phyloP scores from a whole-genome alignment of 2,797 vertebrate species.

The Myotis pilosus region DNA sequence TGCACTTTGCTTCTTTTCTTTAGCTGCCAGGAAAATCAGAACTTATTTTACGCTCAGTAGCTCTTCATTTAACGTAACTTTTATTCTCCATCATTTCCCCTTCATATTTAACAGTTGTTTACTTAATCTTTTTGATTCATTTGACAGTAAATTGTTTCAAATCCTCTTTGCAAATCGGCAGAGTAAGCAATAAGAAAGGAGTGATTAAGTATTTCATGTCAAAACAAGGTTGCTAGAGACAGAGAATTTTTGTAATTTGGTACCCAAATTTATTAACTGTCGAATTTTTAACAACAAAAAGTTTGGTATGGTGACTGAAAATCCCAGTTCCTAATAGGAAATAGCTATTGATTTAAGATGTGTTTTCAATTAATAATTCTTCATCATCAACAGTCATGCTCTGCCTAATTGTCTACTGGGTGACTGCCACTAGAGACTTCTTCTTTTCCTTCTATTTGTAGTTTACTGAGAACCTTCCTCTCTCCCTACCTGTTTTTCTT shows the following conservation, averaged over 20 bases:
- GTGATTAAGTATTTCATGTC: neutral
- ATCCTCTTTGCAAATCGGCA: neutral
- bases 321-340: constrained; percentile 13
- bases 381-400: neutral
- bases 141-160: constrained; percentile 18
- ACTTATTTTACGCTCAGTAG: neutral
- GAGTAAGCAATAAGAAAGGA: neutral
- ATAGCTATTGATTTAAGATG: neutral
- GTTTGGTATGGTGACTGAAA: neutral
- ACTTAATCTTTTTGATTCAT: neutral
- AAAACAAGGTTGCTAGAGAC: neutral
- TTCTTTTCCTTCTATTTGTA: neutral
- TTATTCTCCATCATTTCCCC: neutral
- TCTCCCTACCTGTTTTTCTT: neutral
- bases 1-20: neutral
- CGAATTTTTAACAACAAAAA: constrained; percentile 12
- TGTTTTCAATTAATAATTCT: neutral
- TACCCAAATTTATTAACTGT: constrained; percentile 12
- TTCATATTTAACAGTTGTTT: neutral
- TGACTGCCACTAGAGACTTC: neutral
- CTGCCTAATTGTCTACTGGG: neutral
- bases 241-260: neutral
- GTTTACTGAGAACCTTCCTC: neutral
- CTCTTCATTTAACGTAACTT: neutral
- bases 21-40: neutral